phyloP scores from a whole-genome alignment of 2,888 invertebrate genomes.

The Lycocerus yunnanus region DNA sequence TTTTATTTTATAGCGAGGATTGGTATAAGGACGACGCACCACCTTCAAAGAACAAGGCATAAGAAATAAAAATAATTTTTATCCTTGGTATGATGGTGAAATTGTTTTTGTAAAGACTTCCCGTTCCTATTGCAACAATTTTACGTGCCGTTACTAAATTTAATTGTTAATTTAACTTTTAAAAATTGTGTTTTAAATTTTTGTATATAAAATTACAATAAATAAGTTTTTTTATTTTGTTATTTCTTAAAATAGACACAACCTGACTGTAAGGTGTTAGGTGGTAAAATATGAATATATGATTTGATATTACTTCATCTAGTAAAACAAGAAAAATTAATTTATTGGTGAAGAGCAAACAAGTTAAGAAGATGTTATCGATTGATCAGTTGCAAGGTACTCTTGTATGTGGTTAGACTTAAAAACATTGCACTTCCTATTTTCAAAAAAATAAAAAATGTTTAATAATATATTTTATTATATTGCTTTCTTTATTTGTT shows the following conservation, averaged over 20 bases:
- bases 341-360: slow-evolving; percentile 1
- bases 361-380: background rate
- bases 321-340: background rate
- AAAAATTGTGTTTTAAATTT: background rate
- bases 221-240: slow-evolving; percentile 1
- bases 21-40: slow-evolving; percentile 84
- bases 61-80: slow-evolving; percentile 14
- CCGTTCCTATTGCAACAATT: background rate
- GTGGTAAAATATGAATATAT: background rate
- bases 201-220: slow-evolving; percentile 4
- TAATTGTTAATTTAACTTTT: background rate
- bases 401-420: background rate
- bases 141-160: background rate
- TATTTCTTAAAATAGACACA: background rate
- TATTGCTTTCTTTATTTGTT: background rate
- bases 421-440: background rate
- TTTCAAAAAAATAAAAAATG: background rate
- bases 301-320: background rate
- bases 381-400: background rate
- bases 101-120: background rate
- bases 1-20: slow-evolving; percentile 67
- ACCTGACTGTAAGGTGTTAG: background rate
- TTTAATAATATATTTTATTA: background rate
- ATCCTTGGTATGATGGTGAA: slow-evolving; percentile 10
- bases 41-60: slow-evolving; percentile 38